Evolutionary conservation across 2,113 vertebrate species (phyloP).

Genomic region (Paracanthobrama guichenoti): DNA sequence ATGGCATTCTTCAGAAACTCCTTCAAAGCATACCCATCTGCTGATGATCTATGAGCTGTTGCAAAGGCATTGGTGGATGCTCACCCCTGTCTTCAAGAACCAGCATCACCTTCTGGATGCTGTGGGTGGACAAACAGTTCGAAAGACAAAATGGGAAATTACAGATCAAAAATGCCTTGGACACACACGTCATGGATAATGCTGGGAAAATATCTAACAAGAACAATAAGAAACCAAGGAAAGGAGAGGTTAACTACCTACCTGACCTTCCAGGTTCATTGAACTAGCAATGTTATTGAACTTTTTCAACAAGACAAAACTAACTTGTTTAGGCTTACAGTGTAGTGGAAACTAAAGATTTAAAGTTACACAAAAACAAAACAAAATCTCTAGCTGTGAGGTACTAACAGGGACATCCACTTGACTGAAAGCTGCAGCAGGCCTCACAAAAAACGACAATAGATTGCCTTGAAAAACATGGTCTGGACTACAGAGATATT

Average conservation of each 20-base stretch:
- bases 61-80: not conserved
- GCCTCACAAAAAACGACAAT: not conserved
- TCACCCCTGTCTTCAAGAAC: too few species aligned
- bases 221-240: conserved; percentile 51
- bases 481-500: not conserved
- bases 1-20: conserved; percentile 5
- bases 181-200: conserved; percentile 5
- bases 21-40: conserved; percentile 20
- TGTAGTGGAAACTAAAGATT: not conserved
- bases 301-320: not conserved
- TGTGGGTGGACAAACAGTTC: conserved; percentile 34
- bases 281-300: not conserved
- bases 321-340: not conserved
- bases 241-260: conserved; percentile 48
- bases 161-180: conserved; percentile 21
- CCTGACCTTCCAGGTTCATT: conserved; percentile 28
- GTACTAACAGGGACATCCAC: not conserved
- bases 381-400: not conserved
- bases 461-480: not conserved
- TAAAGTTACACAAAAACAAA: not conserved
- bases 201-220: conserved; percentile 44
- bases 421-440: not conserved
- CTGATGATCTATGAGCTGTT: not conserved
- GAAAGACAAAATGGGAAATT: conserved; percentile 39
- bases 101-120: conserved; percentile 12